Conservation (phyloP, 2,797 vertebrate genomes). For the Manis crassicaudata region DNA sequence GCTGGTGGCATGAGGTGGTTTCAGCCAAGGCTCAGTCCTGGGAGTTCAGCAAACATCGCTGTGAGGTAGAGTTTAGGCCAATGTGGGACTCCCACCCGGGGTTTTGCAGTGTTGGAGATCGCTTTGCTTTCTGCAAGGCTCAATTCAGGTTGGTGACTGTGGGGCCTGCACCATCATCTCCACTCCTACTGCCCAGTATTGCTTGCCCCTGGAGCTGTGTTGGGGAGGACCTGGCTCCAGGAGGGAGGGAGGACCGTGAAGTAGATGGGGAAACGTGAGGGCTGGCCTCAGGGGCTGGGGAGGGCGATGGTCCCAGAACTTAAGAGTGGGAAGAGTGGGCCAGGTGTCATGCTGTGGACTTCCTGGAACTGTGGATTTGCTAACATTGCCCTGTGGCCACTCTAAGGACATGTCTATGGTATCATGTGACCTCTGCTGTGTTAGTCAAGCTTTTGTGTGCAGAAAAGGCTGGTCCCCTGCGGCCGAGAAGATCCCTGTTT, state of each 20-base stretch:
- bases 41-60: neutral
- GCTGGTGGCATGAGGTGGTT: neutral
- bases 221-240: neutral
- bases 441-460: neutral
- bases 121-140: neutral
- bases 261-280: neutral
- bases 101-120: neutral
- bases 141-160: neutral
- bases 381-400: neutral
- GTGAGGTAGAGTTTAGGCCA: neutral
- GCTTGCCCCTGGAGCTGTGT: fast-evolving
- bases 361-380: neutral
- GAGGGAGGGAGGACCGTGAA: neutral
- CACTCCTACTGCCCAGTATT: fast-evolving
- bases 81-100: neutral
- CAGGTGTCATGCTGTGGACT: neutral
- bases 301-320: neutral
- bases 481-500: neutral
- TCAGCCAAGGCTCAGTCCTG: neutral
- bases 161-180: fast-evolving
- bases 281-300: neutral
- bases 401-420: neutral
- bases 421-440: neutral
- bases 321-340: neutral
- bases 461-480: neutral